Base-by-base conservation (phyloP, 2,797 vertebrate species). In the Chrosomus eos region DNA sequence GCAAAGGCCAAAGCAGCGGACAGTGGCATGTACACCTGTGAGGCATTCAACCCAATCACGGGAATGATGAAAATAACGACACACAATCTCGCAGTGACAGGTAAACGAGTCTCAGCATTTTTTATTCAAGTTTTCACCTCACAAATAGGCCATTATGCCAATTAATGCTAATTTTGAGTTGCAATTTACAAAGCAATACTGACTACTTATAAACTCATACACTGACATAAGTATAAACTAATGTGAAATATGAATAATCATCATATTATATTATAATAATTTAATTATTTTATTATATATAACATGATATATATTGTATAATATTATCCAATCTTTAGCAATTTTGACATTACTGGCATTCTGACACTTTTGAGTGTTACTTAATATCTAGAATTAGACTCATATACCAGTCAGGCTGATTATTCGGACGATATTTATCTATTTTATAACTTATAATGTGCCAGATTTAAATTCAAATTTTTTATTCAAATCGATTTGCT, bases 21-120 rank as follows among this genome's bases (percentile, higher is more conserved):
- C 85, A 85, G 67, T 0, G 95, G 95, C 2, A 88, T 0, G 0
- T 96, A 96, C 87, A 92, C 77, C 0, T 96, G 95, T 1, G 73
- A 82, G 71, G 94, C 92, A 11, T 0, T 0, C 73, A 96, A 96
- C 85, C 0, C 8, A 0, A 2, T 94, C 53, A 96, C 95, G 0
- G 88, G 91, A 7, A 73, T 85, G 80, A 91, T 0, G 14, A 0
- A 0, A 23, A 1, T 0, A 0, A 0, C 0, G 5, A 48, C 0
- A 19, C 86, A 87, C 86, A 16, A 0, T 6, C 86, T 96, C 66
- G 3, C 75, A 0, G 92, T 95, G 87, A 92, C 86, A 89, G 94
- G 95, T 96, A 26, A 92, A 90, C 7, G 6, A 13, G 23, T 48
- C 68, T 62, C n/a, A 26, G 26, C 38, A 40, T 16, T 11, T 26